Evolutionary conservation across 2,888 invertebrate genomes (phyloP), one percentile per base, ranked within the genome.

Genomic region (Ennomos erosarius): DNA sequence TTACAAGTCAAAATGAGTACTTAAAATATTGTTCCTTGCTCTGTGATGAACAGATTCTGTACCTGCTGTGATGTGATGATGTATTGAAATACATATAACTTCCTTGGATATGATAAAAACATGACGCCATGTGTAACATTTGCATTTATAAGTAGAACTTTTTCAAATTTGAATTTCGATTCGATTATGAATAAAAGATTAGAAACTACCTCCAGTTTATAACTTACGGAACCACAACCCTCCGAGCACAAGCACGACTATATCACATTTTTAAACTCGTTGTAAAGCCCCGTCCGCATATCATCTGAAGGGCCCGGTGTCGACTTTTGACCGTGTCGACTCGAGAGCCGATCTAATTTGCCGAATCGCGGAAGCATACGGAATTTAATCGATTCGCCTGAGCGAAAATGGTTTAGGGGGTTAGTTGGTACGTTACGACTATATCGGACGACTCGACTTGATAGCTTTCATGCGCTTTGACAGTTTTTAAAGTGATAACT

Each of bases 291-390:
- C 57, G 83, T 77, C 74, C 80, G 85, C 82, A 84, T 83, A 84
- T 78, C 69, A 73, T 71, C 81, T 78, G 55, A 81, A 87, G 85
- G 81, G 78, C 81, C 70, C 83, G 83, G 84, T 85, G 88, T 88
- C 88, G 87, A 82, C 85, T 87, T 87, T 88, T 90, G 91, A 91
- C 91, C 92, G 92, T 81, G 87, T 87, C 75, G 82, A 91, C 90
- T 87, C 74, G 82, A 91, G 91, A 86, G 84, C 81, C 82, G 85
- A 88, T 89, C 88, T 91, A 88, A 91, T 91, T 91, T 90, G 82
- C 81, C 81, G 88, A 89, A 81, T 87, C 86, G 85, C 74, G 87
- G 87, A 82, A 87, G 88, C 90, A 90, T 89, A 85, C 85, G 85
- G 85, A 87, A 90, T 90, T 78, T 83, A 88, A 90, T 90, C 85